Evolutionary conservation across 2,113 vertebrate species (phyloP).

Genomic region (Theristicus caerulescens): DNA sequence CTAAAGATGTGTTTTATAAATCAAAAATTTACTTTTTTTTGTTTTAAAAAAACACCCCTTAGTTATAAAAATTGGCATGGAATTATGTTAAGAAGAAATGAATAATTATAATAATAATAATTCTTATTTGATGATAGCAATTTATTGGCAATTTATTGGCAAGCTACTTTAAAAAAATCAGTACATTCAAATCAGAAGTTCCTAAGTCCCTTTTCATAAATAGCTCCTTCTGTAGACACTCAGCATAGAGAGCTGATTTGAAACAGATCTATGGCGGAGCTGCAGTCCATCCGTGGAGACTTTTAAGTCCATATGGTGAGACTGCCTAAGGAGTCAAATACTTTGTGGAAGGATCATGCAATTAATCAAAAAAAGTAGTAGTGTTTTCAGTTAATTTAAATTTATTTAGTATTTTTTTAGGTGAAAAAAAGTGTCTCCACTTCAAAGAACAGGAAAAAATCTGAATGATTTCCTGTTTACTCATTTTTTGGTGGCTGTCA

Average conservation of each 20-base stretch:
- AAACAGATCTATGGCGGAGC: conserved; percentile 43
- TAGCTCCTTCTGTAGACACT: neutral
- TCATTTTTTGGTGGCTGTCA: neutral
- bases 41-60: neutral
- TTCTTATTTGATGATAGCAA: neutral
- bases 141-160: neutral
- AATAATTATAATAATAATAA: neutral
- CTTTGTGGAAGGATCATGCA: conserved; percentile 39
- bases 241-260: conserved; percentile 6
- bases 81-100: neutral
- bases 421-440: neutral
- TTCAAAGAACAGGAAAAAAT: conserved; percentile 26
- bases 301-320: conserved; percentile 48
- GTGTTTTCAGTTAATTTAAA: conserved; percentile 52
- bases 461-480: neutral
- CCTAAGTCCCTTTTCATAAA: neutral
- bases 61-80: neutral
- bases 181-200: neutral
- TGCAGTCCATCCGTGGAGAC: conserved; percentile 44
- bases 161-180: neutral
- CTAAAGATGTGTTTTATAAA: neutral
- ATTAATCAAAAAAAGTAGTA: conserved; percentile 48
- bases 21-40: neutral
- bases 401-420: conserved; percentile 6
- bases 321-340: conserved; percentile 54